These are phyloP conservation scores for Hestina assimilis DNA, from an alignment of 1,140 invertebrate genomes.

Conservation along the genomic window DNA sequence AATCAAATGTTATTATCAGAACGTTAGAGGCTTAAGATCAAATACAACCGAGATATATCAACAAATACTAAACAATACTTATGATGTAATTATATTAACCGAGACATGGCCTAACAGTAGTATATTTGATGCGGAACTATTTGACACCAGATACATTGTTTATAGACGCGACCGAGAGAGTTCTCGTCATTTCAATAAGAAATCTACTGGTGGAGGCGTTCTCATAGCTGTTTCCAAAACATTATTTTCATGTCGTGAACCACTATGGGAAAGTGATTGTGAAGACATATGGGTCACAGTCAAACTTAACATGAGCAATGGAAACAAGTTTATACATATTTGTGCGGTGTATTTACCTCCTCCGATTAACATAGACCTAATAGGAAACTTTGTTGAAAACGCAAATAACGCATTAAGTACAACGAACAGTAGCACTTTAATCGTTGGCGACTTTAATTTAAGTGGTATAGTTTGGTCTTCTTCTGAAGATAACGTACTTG, in stretches of 20 bases:
- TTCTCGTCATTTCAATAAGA: not conserved
- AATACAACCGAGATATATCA: not conserved
- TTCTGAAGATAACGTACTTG: not conserved
- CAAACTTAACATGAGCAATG: not conserved
- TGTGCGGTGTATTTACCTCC: slow-evolving; percentile 1
- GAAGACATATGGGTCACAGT: slow-evolving; percentile 1
- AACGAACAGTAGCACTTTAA: not conserved
- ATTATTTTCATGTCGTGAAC: not conserved
- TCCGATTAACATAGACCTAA: not conserved
- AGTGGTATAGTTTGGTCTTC: not conserved
- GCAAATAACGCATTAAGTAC: not conserved
- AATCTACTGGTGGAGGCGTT: not conserved
- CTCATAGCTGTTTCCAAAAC: not conserved
- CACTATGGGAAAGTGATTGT: not conserved
- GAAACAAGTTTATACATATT: not conserved
- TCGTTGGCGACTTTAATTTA: not conserved
- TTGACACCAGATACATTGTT: not conserved
- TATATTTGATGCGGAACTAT: not conserved
- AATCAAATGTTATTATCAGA: not conserved
- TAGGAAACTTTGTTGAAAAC: slow-evolving; percentile 4
- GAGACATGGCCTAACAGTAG: not conserved
- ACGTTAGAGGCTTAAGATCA: not conserved
- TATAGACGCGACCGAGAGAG: not conserved
- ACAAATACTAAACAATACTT: too few relatives aligned
- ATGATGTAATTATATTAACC: not conserved